Evolutionary conservation across 2,888 invertebrate species (phyloP).

Genomic region (Cryptocheilus praepositus): DNA sequence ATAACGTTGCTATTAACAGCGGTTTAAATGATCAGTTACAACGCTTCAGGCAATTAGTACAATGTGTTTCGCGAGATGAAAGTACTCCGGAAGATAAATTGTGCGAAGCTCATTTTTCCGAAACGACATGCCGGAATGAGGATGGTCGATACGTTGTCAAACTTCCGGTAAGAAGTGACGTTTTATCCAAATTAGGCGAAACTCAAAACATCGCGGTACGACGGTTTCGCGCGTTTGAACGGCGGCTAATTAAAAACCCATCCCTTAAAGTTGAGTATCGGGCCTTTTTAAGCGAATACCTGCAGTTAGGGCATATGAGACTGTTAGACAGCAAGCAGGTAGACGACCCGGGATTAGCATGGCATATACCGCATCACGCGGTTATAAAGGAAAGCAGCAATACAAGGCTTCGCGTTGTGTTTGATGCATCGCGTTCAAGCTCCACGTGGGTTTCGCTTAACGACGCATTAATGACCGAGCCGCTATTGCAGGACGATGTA

Average conservation of each 20-base stretch:
- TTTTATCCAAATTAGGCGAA: not conserved
- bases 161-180: not conserved
- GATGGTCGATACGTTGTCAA: not conserved
- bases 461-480: not conserved
- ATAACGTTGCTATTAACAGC: too few relatives aligned
- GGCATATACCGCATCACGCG: constrained; percentile 22
- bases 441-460: constrained; percentile 7
- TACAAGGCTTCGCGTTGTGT: constrained; percentile 18
- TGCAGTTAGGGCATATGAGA: constrained; percentile 16
- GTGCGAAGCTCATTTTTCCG: not conserved
- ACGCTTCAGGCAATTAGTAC: constrained; percentile 26
- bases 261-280: constrained; percentile 18
- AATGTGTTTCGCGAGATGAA: not conserved
- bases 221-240: not conserved
- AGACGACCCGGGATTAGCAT: not conserved
- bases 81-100: not conserved
- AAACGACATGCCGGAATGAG: not conserved
- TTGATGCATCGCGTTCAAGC: constrained; percentile 15
- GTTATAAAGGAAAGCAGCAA: constrained; percentile 18
- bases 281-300: constrained; percentile 23
- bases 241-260: not conserved
- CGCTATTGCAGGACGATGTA: constrained; percentile 8
- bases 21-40: too few relatives aligned
- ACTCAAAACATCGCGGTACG: not conserved
- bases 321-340: not conserved